Conservation (phyloP, 2,113 vertebrate genomes). For the Cryptomyrus ogoouensis region DNA sequence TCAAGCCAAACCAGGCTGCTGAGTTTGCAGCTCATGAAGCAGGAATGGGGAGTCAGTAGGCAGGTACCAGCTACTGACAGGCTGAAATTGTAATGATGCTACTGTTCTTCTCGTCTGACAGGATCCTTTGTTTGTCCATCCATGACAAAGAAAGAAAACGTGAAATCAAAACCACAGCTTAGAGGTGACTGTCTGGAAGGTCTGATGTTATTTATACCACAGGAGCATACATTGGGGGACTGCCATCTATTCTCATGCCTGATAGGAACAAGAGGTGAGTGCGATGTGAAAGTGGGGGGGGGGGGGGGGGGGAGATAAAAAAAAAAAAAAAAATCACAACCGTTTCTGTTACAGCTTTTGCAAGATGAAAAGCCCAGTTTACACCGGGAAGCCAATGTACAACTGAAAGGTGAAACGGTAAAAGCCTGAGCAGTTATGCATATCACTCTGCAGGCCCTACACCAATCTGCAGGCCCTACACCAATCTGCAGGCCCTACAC, state of each 20-base stretch:
- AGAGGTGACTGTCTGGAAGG: neutral
- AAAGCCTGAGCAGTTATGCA: neutral
- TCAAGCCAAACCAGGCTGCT: neutral
- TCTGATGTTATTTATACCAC: neutral
- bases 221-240: neutral
- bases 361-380: constrained; percentile 9
- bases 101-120: neutral
- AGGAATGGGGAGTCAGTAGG: neutral
- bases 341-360: neutral
- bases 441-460: constrained; percentile 29
- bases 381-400: constrained; percentile 18
- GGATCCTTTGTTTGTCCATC: neutral
- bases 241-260: neutral
- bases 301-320: too few species aligned
- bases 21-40: neutral
- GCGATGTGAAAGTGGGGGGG: neutral
- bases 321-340: too few species aligned
- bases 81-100: neutral
- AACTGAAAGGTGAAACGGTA: neutral
- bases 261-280: neutral
- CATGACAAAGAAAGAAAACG: neutral
- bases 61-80: neutral
- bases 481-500: constrained; percentile 29
- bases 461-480: constrained; percentile 28
- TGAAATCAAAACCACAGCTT: neutral